These are phyloP conservation scores for Capreolus pygargus DNA, from an alignment of 2,113 vertebrate species.

Conservation along the genomic window DNA sequence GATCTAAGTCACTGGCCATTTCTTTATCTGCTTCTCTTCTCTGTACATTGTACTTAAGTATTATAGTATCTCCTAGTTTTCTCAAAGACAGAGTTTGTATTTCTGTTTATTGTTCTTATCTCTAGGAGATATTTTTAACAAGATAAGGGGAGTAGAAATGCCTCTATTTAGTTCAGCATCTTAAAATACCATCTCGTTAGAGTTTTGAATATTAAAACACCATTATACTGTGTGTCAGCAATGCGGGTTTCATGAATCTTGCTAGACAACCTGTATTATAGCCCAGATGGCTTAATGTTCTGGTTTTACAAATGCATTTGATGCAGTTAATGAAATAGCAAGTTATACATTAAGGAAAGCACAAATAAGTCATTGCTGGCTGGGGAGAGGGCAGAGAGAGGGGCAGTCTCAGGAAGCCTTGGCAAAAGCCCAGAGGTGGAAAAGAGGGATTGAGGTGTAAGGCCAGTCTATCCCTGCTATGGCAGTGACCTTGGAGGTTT, in stretches of 20 bases:
- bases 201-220: background rate
- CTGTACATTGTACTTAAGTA: background rate
- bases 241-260: background rate
- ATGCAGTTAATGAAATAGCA: background rate
- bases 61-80: background rate
- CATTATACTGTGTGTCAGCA: background rate
- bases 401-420: no score
- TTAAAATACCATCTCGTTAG: background rate
- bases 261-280: background rate
- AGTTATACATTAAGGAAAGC: background rate
- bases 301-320: background rate
- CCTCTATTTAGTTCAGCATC: background rate
- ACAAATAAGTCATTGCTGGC: background rate
- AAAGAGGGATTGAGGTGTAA: background rate
- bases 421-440: background rate
- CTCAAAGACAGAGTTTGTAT: background rate
- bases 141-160: background rate
- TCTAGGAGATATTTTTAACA: background rate
- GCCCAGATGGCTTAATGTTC: background rate
- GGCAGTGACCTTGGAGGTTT: background rate
- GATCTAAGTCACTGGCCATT: background rate
- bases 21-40: background rate
- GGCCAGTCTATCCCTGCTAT: background rate
- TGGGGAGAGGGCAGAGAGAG: background rate
- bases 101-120: conserved; percentile 13